Base-by-base conservation (phyloP, 2,797 vertebrate species). In the Allobates femoralis region DNA sequence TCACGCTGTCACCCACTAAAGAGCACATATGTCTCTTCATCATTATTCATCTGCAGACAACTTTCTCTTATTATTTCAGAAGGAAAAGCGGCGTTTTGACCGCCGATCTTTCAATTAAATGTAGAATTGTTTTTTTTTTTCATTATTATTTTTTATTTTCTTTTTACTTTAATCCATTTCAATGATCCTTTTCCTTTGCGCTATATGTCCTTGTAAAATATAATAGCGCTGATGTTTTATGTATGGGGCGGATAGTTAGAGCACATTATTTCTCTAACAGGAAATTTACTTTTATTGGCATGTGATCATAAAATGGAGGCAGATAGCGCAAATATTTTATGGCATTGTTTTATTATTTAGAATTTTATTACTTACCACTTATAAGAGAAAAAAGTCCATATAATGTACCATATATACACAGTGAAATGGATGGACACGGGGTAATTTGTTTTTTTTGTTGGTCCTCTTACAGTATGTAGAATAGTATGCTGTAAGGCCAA, bases 1-100 rank as follows among this genome's bases (percentile, higher is more conserved):
- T 88, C 87, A 81, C 53, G 3, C 60, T 76, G 79, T 81, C 87
- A 85, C 83, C 81, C 78, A 46, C 87, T 85, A 88, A 85, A 32
- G 77, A 85, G 87, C 87, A 88, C 83, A 88, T 88, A 85, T 85
- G 87, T 85, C 77, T 81, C 83, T 28, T 53, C 19, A 77, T 88
- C 81, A 88, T 88, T 81, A 81, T 75, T 88, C 78, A 88, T 88
- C 83, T 85, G 66, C n/a, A 75, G 60, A 85, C 71, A 67, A 77
- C 73, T 32, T 76, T 80, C 51, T 60, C 30, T 85, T 60, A 69
- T 81, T 11, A 58, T 81, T 67, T 85, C n/a, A 60, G 50, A 69
- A 74, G 26, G 51, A 56, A 64, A 56, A 30, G 55, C 8, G 3
- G 26, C 64, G n/a, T 55, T 51, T 62, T 51, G 53, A 73, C 75